Conservation (phyloP, 1,140 invertebrate genomes). For the Planococcus citri region DNA sequence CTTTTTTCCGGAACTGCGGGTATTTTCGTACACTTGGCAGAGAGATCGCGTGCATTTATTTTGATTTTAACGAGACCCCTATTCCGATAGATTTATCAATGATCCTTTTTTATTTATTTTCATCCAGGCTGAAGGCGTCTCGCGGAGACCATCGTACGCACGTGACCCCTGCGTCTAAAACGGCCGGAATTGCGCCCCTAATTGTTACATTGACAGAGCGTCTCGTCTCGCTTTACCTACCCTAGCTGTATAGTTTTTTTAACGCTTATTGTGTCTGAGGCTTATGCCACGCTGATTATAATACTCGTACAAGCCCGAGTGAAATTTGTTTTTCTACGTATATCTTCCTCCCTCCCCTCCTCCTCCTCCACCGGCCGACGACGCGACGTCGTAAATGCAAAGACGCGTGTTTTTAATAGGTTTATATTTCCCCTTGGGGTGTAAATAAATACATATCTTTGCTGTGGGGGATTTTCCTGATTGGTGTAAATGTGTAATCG, state of each 20-base stretch:
- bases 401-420: conserved; percentile 19
- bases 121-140: not conserved
- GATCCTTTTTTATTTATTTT: conserved; percentile 1
- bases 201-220: too few species aligned
- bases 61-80: conserved; percentile 20
- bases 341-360: too few species aligned
- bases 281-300: not conserved
- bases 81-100: conserved; percentile 19
- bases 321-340: conserved; percentile 1
- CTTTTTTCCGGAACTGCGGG: conserved; percentile 9
- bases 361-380: too few species aligned
- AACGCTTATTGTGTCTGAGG: not conserved
- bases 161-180: conserved; percentile 3
- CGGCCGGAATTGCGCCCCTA: conserved; percentile 2
- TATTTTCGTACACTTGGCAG: not conserved
- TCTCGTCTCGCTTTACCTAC: not conserved
- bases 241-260: not conserved
- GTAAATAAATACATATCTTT: not conserved
- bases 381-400: not conserved
- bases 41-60: conserved; percentile 17
- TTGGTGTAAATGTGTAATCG: too few species aligned
- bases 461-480: too few species aligned
- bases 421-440: not conserved
- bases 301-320: not conserved
- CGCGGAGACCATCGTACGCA: not conserved